Evolutionary conservation across 2,113 vertebrate species (phyloP), one percentile per base, ranked within the genome.

Genomic region (Oncorhynchus gorbuscha): DNA sequence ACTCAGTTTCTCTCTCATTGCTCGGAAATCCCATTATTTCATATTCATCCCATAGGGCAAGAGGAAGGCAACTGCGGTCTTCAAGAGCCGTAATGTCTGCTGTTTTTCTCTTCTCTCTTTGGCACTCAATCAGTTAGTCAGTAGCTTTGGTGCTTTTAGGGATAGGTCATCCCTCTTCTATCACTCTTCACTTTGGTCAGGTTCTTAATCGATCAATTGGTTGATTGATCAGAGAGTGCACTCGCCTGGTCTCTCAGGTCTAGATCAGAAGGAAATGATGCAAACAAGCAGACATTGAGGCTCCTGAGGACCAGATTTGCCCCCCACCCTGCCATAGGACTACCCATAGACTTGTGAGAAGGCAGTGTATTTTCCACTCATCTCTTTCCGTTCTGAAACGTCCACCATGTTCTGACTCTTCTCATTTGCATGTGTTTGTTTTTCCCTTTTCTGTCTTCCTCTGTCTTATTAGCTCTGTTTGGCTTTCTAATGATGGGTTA

Each of bases 321-420:
- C 86, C 85, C 78, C 22, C 68, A 67, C 73, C 86, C 89, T 90
- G 77, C 72, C 65, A 75, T 72, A 79, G 69, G 3, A 74, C 74
- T 67, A 20, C 79, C 69, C 35, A 64, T 62, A 83, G 49, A 84
- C 89, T 89, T 91, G 89, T 90, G 91, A 92, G 90, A 93, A 91
- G 88, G 90, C 92, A 91, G 90, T 91, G 89, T 89, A 85, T 72
- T 80, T 75, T 77, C 71, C 35, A 62, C 59, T 65, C 76, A 66
- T 75, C 74, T 76, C 68, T 77, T 77, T 72, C 66, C 77, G 12
- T 79, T 69, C 79, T 79, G 35, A 72, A 80, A 78, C 78, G n/a
- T 22, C 59, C 59, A 62, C 51, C 59, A 22, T 28, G 62, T 76
- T 75, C 20, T 58, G 58, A 61, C n/a, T 24, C 77, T 65, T 76